Evolutionary conservation across 2,113 vertebrate species (phyloP).

Genomic region (Hyperoodon ampullatus): DNA sequence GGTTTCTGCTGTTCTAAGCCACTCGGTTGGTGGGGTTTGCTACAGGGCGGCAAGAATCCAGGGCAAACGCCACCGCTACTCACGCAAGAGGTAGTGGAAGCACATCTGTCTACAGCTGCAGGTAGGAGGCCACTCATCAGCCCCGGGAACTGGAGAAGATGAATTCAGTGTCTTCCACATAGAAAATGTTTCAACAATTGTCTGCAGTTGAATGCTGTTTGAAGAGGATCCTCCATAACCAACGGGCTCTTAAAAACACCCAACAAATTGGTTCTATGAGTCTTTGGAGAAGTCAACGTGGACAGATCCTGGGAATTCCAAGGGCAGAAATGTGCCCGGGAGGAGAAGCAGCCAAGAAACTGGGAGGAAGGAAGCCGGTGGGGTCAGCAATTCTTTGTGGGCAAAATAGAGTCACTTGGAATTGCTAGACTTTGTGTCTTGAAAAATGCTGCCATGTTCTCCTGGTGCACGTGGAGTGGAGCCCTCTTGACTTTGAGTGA

Average conservation of each 20-base stretch:
- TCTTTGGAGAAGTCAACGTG: background rate
- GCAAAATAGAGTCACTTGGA: too few species aligned
- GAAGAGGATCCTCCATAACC: background rate
- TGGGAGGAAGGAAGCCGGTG: background rate
- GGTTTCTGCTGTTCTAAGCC: accelerated
- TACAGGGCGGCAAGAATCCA: accelerated
- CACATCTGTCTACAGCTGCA: accelerated
- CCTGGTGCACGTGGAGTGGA: accelerated
- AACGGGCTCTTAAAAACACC: too few species aligned
- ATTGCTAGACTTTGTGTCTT: background rate
- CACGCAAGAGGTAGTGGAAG: background rate
- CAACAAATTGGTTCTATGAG: accelerated
- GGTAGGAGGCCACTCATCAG: background rate
- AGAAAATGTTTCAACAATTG: background rate
- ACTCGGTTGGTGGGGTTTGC: accelerated
- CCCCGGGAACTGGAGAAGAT: accelerated
- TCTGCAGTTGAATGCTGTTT: background rate
- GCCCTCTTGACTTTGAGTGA: background rate
- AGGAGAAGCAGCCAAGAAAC: background rate
- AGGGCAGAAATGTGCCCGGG: too few species aligned
- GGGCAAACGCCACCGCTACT: accelerated
- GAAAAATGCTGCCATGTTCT: too few species aligned
- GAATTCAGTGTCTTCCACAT: background rate
- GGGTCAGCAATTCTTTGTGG: background rate
- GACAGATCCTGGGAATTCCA: accelerated